Conservation (phyloP, 2,888 invertebrate species). For the Sycophila texana region DNA sequence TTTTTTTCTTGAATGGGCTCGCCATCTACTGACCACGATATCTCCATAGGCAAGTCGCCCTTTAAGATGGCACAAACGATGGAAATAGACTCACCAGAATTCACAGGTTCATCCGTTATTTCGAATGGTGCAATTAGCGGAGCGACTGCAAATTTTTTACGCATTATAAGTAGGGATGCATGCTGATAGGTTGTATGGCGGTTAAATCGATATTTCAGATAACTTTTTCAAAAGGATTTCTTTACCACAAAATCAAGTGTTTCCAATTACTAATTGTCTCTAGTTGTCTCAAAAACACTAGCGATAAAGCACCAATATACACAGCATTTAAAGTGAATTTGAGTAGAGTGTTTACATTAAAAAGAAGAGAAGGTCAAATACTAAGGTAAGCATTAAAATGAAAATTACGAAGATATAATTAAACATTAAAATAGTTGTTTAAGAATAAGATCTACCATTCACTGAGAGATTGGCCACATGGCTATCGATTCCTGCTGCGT, state of each 20-base stretch:
- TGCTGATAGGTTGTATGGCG: constrained; percentile 24
- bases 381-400: background rate
- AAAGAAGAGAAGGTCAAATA: constrained; percentile 4
- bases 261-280: constrained; percentile 17
- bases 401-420: background rate
- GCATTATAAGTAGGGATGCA: constrained; percentile 6
- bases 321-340: background rate
- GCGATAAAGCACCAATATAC: background rate
- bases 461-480: constrained; percentile 81
- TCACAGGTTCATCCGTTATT: constrained; percentile 86
- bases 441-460: constrained; percentile 78
- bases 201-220: background rate
- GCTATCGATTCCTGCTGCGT: constrained; percentile 81
- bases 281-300: constrained; percentile 10
- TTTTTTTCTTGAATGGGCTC: constrained; percentile 68
- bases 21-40: constrained; percentile 74
- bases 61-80: constrained; percentile 85
- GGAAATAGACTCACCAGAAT: constrained; percentile 87
- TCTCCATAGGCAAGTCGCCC: constrained; percentile 86
- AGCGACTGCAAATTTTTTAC: constrained; percentile 76
- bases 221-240: constrained; percentile 1
- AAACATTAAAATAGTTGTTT: constrained; percentile 6
- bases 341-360: constrained; percentile 1
- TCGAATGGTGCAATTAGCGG: constrained; percentile 85
- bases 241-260: constrained; percentile 14